These are phyloP conservation scores for Ivindomyrus marchei DNA, from an alignment of 2,113 vertebrate species.

Conservation along the genomic window DNA sequence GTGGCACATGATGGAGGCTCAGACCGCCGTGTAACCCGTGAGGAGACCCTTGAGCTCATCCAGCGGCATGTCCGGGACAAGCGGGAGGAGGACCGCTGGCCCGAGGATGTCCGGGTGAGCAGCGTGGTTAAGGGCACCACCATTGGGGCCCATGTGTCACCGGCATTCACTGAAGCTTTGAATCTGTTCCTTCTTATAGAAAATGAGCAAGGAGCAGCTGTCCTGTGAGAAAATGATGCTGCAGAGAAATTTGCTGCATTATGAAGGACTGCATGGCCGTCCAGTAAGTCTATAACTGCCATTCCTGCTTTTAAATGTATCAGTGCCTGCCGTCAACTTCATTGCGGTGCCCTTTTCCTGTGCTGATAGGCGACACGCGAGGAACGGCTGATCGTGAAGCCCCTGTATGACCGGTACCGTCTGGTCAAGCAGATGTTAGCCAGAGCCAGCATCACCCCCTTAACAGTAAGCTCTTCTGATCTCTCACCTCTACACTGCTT, in stretches of 20 bases:
- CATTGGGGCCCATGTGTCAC: neutral
- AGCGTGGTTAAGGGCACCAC: neutral
- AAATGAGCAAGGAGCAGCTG: conserved; percentile 95
- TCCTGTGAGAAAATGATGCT: conserved; percentile 88
- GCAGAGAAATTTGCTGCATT: conserved; percentile 93
- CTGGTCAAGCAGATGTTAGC: conserved; percentile 97
- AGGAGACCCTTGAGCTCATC: conserved; percentile 86
- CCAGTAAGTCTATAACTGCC: conserved; percentile 60
- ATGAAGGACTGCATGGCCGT: conserved; percentile 89
- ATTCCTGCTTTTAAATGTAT: neutral
- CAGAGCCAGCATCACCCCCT: conserved; percentile 86
- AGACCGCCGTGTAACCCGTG: conserved; percentile 67
- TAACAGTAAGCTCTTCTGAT: conserved; percentile 73
- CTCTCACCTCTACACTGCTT: neutral
- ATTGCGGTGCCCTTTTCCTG: neutral
- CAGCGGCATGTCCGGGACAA: conserved; percentile 78
- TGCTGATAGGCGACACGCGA: conserved; percentile 80
- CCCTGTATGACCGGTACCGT: conserved; percentile 90
- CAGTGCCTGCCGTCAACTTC: neutral
- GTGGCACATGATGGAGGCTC: conserved; percentile 58
- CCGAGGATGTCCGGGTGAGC: conserved; percentile 85
- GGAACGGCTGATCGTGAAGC: conserved; percentile 89
- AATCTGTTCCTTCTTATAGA: conserved; percentile 52
- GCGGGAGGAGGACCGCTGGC: conserved; percentile 80
- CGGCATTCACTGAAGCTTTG: neutral